A percentile compares a stretch with the other conserved stretches of the same genome.
phyloP scores from a whole-genome alignment of 2,113 vertebrate species.

The Nothocercus nigrocapillus region DNA sequence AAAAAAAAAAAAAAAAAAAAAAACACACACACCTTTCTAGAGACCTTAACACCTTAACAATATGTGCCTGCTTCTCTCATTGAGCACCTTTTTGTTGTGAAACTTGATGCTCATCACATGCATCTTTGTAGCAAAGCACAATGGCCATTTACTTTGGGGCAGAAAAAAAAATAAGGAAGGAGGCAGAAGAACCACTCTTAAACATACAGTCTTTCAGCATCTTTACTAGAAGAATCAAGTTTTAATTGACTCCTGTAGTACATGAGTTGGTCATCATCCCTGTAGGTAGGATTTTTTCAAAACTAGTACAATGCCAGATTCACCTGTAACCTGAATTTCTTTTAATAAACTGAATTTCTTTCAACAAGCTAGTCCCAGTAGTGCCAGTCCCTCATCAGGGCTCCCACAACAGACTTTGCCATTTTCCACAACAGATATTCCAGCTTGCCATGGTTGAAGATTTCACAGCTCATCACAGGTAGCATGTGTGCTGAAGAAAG shows the following conservation, averaged over 20 bases:
- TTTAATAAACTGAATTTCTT: not conserved
- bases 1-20: too few relatives aligned
- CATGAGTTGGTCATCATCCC: not conserved
- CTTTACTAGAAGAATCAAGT: not conserved
- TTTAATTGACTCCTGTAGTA: not conserved
- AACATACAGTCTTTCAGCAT: not conserved
- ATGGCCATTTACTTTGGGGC: not conserved
- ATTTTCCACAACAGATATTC: not conserved
- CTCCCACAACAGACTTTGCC: not conserved
- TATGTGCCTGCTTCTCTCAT: not conserved
- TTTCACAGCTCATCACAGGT: too few relatives aligned
- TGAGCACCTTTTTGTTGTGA: not conserved
- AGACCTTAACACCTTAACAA: not conserved
- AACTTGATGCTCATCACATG: not conserved
- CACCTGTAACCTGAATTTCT: not conserved
- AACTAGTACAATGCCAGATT: not conserved
- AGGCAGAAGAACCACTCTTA: not conserved
- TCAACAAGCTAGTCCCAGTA: not conserved
- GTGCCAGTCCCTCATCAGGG: not conserved
- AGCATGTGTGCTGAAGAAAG: too few relatives aligned
- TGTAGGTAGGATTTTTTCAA: not conserved
- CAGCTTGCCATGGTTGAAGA: not conserved
- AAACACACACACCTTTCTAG: not conserved
- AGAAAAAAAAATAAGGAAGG: not conserved
- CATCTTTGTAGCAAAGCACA: not conserved